Conservation (phyloP, 2,888 invertebrate genomes). For the Drosophila basisetae region DNA sequence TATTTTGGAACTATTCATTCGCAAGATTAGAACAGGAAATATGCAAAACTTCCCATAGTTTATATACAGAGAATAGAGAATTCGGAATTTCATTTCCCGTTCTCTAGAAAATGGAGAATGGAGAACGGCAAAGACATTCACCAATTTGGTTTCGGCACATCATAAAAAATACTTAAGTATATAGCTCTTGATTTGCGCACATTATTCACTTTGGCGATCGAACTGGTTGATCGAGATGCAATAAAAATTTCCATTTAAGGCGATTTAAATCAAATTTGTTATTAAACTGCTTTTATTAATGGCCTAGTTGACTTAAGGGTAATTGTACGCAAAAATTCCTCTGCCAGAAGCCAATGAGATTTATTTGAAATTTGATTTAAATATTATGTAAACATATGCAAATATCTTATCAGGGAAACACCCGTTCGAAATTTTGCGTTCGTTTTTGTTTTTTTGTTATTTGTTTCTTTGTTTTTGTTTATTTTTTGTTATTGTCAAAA, state of each 20-base stretch:
- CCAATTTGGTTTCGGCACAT: conserved; percentile 76
- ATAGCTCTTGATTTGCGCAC: conserved; percentile 33
- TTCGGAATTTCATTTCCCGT: conserved; percentile 31
- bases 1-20: neutral
- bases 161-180: conserved; percentile 54
- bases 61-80: conserved; percentile 4
- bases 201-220: conserved; percentile 45
- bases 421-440: conserved; percentile 29
- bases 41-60: conserved; percentile 10
- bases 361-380: conserved; percentile 44
- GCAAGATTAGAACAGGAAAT: neutral
- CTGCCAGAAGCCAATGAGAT: conserved; percentile 52
- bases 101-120: conserved; percentile 15
- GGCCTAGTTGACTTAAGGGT: conserved; percentile 22
- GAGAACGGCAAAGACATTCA: conserved; percentile 19
- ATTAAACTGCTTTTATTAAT: conserved; percentile 38
- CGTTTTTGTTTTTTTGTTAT: neutral
- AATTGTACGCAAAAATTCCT: conserved; percentile 35
- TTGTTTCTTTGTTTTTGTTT: conserved; percentile 37
- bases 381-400: conserved; percentile 50
- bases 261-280: conserved; percentile 41
- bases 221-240: conserved; percentile 45
- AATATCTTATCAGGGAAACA: conserved; percentile 55
- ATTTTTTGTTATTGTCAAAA: conserved; percentile 43
- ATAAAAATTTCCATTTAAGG: conserved; percentile 44